Evolutionary conservation across 2,888 invertebrate species (phyloP).

Genomic region (Polymixis flavicincta): DNA sequence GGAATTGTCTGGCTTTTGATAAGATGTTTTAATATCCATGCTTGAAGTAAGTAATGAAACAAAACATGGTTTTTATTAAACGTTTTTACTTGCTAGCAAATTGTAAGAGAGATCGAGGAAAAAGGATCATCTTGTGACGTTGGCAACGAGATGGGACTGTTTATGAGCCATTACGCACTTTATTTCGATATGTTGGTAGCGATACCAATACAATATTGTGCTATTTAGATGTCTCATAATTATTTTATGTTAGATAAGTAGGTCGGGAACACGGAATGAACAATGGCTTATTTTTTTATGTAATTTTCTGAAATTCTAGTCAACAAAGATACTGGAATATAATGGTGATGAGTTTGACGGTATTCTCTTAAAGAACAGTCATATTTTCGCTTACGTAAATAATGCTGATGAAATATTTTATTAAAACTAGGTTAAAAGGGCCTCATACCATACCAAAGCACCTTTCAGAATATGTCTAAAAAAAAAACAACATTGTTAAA

Average conservation of each 20-base stretch:
- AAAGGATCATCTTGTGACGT: slow-evolving; percentile 46
- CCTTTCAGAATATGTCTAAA: slow-evolving; percentile 22
- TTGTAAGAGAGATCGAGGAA: slow-evolving; percentile 42
- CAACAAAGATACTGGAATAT: neutral
- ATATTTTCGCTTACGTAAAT: neutral
- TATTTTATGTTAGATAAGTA: neutral
- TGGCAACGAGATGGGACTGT: slow-evolving; percentile 42
- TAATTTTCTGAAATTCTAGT: neutral
- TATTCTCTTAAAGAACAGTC: neutral
- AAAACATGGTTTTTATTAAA: slow-evolving; percentile 52
- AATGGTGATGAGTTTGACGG: neutral
- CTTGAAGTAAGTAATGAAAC: slow-evolving; percentile 41
- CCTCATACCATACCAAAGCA: slow-evolving; percentile 49
- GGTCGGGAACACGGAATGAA: neutral
- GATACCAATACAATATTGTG: slow-evolving; percentile 20
- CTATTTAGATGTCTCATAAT: neutral
- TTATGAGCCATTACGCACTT: slow-evolving; percentile 55
- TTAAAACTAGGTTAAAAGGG: slow-evolving; percentile 9
- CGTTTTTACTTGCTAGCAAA: slow-evolving; percentile 44
- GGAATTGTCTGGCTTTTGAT: slow-evolving; percentile 51
- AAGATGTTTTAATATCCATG: slow-evolving; percentile 55
- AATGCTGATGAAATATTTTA: neutral
- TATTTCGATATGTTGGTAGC: slow-evolving; percentile 41
- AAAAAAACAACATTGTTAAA: slow-evolving; percentile 57
- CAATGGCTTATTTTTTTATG: neutral